Conservation (phyloP, 2,888 invertebrate species). For the Marasmarcha lunaedactyla region DNA sequence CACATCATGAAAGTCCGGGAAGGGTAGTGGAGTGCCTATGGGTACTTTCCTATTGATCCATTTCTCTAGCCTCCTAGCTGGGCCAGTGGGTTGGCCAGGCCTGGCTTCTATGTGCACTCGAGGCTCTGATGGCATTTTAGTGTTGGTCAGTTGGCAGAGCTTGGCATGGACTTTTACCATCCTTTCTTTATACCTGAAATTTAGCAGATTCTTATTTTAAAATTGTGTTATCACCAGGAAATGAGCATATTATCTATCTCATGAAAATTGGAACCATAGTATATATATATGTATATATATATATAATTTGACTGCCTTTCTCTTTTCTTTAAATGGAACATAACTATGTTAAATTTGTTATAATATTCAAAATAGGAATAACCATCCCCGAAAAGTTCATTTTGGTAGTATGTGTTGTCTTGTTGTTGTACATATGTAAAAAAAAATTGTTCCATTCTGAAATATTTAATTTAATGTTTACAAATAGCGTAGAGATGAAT, state of each 20-base stretch:
- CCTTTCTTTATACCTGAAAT: slow-evolving; percentile 54
- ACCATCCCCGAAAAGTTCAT: too few relatives aligned
- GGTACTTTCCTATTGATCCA: slow-evolving; percentile 56
- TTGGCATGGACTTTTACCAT: slow-evolving; percentile 65
- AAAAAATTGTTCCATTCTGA: too few relatives aligned
- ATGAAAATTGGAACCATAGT: neutral
- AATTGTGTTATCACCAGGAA: slow-evolving; percentile 2
- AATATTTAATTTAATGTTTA: too few relatives aligned
- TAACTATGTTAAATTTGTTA: too few relatives aligned
- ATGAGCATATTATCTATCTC: slow-evolving; percentile 18
- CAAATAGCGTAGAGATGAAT: too few relatives aligned
- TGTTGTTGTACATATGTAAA: too few relatives aligned
- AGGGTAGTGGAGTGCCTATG: slow-evolving; percentile 45
- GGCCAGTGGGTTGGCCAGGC: slow-evolving; percentile 40
- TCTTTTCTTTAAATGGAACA: too few relatives aligned
- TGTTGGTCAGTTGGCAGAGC: slow-evolving; percentile 74
- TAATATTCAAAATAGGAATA: too few relatives aligned
- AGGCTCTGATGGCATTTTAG: slow-evolving; percentile 56
- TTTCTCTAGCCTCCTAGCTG: slow-evolving; percentile 49
- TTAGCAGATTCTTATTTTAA: slow-evolving; percentile 1
- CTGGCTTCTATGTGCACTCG: slow-evolving; percentile 41
- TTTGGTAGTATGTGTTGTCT: too few relatives aligned
- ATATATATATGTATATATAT: neutral
- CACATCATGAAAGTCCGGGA: slow-evolving; percentile 71
- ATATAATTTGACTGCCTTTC: too few relatives aligned